phyloP scores from a whole-genome alignment of 2,797 vertebrate genomes.

The Diceros bicornis region DNA sequence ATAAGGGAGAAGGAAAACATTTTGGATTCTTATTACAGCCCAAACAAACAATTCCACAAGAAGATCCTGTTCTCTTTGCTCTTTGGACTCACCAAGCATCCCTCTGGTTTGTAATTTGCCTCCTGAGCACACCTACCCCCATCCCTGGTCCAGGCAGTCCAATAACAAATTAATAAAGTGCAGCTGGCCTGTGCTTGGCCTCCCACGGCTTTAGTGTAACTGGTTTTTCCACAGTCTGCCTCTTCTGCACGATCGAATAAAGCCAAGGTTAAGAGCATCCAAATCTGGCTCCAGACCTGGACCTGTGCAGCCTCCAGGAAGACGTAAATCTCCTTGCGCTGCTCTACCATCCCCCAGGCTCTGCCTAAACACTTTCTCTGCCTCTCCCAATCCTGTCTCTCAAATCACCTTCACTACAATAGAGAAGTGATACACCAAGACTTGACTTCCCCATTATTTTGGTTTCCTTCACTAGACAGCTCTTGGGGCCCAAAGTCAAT shows the following conservation, averaged over 20 bases:
- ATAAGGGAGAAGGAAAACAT: neutral
- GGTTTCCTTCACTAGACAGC: neutral
- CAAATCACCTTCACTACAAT: neutral
- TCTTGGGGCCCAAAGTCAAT: neutral
- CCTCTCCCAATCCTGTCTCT: neutral
- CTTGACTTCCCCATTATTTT: too few species aligned
- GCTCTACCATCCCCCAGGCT: too few species aligned
- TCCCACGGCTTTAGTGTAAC: rapidly evolving
- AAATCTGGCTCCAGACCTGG: neutral
- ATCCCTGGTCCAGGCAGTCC: neutral
- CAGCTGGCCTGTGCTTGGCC: neutral
- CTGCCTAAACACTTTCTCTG: rapidly evolving
- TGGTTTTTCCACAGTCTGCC: neutral
- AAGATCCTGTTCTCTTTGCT: neutral
- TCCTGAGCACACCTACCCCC: neutral
- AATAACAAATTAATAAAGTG: neutral
- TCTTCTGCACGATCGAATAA: neutral
- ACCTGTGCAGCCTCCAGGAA: neutral
- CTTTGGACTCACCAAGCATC: too few species aligned
- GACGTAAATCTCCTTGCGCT: rapidly evolving
- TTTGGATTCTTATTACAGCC: neutral
- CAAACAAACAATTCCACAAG: neutral
- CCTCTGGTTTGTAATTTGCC: neutral
- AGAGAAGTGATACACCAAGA: neutral
- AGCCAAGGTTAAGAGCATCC: neutral